phyloP scores from a whole-genome alignment of 1,140 invertebrate genomes.

The Anastatus disparis region DNA sequence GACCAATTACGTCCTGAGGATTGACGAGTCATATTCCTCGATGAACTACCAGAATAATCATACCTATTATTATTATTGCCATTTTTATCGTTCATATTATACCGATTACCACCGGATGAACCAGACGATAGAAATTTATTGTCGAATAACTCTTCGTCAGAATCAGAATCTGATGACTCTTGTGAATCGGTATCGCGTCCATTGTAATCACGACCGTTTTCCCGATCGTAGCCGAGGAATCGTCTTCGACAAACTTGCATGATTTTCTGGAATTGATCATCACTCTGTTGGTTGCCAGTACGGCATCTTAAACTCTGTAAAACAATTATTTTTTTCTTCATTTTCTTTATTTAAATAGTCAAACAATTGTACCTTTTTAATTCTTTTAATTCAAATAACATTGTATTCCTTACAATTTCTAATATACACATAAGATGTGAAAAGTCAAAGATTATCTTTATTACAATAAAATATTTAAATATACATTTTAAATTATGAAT shows the following conservation, averaged over 20 bases:
- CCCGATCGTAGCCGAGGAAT: slow-evolving; percentile 28
- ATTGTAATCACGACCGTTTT: slow-evolving; percentile 40
- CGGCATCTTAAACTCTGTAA: slow-evolving; percentile 57
- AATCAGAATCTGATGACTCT: slow-evolving; percentile 49
- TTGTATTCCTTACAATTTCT: too few species aligned
- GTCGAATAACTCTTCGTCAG: slow-evolving; percentile 53
- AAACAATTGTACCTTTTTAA: too few species aligned
- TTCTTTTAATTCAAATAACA: too few species aligned
- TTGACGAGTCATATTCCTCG: slow-evolving; percentile 3
- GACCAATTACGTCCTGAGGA: slow-evolving; percentile 30
- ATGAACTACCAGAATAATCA: slow-evolving; percentile 1
- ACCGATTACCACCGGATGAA: slow-evolving; percentile 41
- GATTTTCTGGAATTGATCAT: slow-evolving; percentile 54
- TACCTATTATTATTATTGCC: background rate
- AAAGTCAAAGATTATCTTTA: too few species aligned
- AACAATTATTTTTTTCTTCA: too few species aligned
- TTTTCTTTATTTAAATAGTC: too few species aligned
- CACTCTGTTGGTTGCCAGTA: slow-evolving; percentile 52
- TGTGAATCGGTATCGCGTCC: slow-evolving; percentile 45
- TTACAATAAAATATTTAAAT: too few species aligned
- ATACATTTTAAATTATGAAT: too few species aligned
- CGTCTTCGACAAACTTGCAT: slow-evolving; percentile 56
- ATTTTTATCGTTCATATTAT: slow-evolving; percentile 22
- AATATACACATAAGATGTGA: too few species aligned
- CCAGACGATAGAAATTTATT: slow-evolving; percentile 46